Evolutionary conservation across 2,888 invertebrate genomes (phyloP).

Genomic region (Gastracanthus pulcherrimus): DNA sequence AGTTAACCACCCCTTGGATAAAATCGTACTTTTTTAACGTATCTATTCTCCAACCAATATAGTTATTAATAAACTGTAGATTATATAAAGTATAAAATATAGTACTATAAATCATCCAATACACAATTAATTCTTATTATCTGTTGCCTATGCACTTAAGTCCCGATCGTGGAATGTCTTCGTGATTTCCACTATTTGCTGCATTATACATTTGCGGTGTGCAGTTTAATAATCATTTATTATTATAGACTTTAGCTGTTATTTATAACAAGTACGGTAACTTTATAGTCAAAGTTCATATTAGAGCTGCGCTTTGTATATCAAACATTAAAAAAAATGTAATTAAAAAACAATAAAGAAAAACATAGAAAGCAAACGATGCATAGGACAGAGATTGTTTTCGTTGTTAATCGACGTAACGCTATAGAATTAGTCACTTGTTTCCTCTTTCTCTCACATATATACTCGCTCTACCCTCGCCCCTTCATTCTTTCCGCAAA

Average conservation of each 20-base stretch:
- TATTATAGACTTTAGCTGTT: slow-evolving; percentile 72
- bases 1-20: slow-evolving; percentile 72
- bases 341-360: slow-evolving; percentile 23
- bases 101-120: slow-evolving; percentile 73
- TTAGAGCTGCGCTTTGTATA: slow-evolving; percentile 66
- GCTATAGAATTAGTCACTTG: slow-evolving; percentile 46
- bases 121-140: slow-evolving; percentile 68
- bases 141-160: slow-evolving; percentile 74
- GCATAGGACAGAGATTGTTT: slow-evolving; percentile 68
- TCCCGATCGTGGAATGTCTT: slow-evolving; percentile 77
- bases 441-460: slow-evolving; percentile 12
- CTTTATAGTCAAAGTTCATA: slow-evolving; percentile 71
- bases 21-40: slow-evolving; percentile 68
- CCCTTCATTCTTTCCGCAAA: slow-evolving; percentile 30
- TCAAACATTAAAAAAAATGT: slow-evolving; percentile 47
- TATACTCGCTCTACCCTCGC: slow-evolving; percentile 16
- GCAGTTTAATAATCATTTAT: slow-evolving; percentile 65
- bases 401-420: slow-evolving; percentile 71
- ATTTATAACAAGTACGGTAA: slow-evolving; percentile 70
- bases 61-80: slow-evolving; percentile 71
- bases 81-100: slow-evolving; percentile 75
- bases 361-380: slow-evolving; percentile 57
- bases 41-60: slow-evolving; percentile 71
- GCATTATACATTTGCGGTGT: slow-evolving; percentile 69
- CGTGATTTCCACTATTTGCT: slow-evolving; percentile 74